These are phyloP conservation scores for Leptobrachium leishanense DNA, from an alignment of 2,113 vertebrate genomes.

Conservation along the genomic window DNA sequence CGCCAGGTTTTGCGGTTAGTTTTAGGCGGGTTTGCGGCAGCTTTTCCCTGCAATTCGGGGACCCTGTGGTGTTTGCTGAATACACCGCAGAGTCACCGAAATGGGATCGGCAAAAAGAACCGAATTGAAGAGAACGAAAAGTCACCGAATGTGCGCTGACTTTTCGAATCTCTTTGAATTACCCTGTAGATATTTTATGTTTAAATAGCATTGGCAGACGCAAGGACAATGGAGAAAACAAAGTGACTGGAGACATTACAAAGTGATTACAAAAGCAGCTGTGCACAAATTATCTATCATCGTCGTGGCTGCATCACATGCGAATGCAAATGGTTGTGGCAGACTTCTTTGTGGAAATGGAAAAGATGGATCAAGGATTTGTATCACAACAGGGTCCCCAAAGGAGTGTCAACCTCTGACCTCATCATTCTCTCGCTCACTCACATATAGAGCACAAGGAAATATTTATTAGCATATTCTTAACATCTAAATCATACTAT, in stretches of 20 bases:
- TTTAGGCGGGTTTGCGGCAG: no score
- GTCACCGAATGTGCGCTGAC: no score
- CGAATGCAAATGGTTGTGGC: slow-evolving; percentile 19
- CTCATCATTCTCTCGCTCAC: not conserved
- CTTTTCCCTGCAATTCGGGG: no score
- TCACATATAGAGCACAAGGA: slow-evolving; percentile 5
- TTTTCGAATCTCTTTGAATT: no score
- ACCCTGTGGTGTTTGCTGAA: no score
- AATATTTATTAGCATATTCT: slow-evolving; percentile 47
- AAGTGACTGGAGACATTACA: not conserved
- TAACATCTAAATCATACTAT: slow-evolving; percentile 14
- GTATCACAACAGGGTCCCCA: not conserved
- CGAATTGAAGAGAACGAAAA: no score
- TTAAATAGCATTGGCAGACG: not conserved
- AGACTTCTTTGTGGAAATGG: slow-evolving; percentile 18
- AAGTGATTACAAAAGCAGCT: slow-evolving; percentile 2
- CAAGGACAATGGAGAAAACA: not conserved
- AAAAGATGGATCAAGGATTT: slow-evolving; percentile 28
- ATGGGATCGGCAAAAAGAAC: no score
- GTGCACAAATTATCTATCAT: not conserved
- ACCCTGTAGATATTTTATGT: no score
- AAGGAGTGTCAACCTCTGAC: slow-evolving; percentile 8
- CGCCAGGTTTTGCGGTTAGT: no score
- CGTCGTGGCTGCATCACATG: rapidly evolving
- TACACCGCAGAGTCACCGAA: no score